Percentiles rank a stretch among this genome's conserved stretches.
Evolutionary conservation across 2,888 invertebrate genomes (phyloP).

Genomic region (Pecten maximus): DNA sequence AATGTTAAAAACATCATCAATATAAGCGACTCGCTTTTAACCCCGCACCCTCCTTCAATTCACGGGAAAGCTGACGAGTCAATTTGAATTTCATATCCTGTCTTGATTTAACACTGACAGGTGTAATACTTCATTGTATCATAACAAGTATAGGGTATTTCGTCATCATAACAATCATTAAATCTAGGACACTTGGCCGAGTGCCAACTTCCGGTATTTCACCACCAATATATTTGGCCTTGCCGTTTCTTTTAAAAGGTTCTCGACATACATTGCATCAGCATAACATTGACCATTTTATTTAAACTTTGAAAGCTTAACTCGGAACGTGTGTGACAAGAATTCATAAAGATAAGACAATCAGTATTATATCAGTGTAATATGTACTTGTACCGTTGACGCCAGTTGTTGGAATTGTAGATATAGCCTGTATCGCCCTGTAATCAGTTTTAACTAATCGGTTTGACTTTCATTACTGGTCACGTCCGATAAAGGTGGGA

Average conservation of each 20-base stretch:
- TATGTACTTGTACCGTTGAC: neutral
- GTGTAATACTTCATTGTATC: neutral
- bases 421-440: neutral
- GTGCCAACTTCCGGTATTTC: neutral
- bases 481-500: no score
- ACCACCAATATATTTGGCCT: neutral
- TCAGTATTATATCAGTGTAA: neutral
- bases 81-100: neutral
- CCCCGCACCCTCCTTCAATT: neutral
- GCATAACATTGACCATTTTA: neutral
- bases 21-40: neutral
- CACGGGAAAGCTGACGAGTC: neutral
- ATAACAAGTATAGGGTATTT: neutral
- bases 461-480: no score
- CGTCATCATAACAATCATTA: neutral
- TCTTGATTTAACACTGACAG: neutral
- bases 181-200: neutral
- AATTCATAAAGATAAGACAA: neutral
- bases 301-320: neutral
- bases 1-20: neutral
- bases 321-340: no score
- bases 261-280: conserved; percentile 8
- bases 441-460: no score
- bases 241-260: neutral
- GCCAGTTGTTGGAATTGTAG: no score